phyloP scores from a whole-genome alignment of 2,113 vertebrate genomes.

The Urocynchramus pylzowi region DNA sequence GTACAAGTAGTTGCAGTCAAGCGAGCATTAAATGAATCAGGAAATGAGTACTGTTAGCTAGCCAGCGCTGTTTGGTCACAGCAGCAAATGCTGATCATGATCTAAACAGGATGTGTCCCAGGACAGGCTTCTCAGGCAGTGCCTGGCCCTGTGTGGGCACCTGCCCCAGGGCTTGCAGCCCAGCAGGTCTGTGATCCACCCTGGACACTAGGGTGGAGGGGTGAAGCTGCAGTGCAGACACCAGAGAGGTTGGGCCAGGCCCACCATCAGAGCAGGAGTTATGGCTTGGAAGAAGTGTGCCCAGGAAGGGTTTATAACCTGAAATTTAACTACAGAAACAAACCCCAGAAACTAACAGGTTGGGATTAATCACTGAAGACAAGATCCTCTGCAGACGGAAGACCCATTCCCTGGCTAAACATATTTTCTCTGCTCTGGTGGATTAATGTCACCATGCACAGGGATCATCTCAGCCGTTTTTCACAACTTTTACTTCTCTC shows the following conservation, averaged over 20 bases:
- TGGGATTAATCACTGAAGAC: not conserved
- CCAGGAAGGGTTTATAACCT: not conserved
- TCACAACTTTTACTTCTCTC: not conserved
- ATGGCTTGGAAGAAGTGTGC: not conserved
- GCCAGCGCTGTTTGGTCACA: not conserved
- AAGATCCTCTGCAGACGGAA: not conserved
- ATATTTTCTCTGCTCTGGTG: not conserved
- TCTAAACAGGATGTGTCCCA: fast-evolving
- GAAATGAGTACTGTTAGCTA: not conserved
- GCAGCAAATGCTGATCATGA: not conserved
- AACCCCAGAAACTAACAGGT: not conserved
- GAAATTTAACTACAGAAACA: not conserved
- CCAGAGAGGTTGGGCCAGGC: not conserved
- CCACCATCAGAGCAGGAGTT: not conserved
- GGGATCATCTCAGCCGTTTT: not conserved
- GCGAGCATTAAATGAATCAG: fast-evolving
- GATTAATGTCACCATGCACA: not conserved
- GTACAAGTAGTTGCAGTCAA: not conserved
- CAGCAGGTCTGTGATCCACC: not conserved
- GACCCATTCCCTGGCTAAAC: not conserved
- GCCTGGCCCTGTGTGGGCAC: not conserved
- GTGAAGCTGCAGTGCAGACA: not conserved
- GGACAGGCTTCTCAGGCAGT: not conserved
- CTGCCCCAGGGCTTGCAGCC: not conserved
- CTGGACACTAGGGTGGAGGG: fast-evolving